Conservation (phyloP, 2,888 invertebrate species). For the Mermis nigrescens region DNA sequence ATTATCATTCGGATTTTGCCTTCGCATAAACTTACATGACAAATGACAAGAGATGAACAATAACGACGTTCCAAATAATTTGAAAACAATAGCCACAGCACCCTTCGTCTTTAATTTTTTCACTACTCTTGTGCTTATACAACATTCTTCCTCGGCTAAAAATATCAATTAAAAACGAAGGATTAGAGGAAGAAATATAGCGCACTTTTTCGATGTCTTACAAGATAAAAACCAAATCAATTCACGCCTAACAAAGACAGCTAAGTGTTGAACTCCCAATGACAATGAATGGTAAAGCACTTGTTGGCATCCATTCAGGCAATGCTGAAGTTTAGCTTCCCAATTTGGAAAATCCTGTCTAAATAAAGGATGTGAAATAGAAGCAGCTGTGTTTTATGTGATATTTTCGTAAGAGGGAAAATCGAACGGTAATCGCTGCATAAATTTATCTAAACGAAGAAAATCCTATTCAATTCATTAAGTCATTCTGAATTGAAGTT, state of each 20-base stretch:
- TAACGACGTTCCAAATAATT: constrained; percentile 80
- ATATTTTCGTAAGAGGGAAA: not conserved
- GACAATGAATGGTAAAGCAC: constrained; percentile 65
- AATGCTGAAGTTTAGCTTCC: constrained; percentile 57
- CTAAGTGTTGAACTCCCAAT: constrained; percentile 68
- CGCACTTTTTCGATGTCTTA: constrained; percentile 20
- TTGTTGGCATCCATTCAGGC: constrained; percentile 66
- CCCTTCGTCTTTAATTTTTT: constrained; percentile 72
- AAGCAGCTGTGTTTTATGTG: not conserved
- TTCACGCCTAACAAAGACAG: constrained; percentile 68
- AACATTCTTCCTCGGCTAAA: not conserved
- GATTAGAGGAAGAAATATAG: not conserved
- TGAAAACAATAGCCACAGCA: constrained; percentile 74
- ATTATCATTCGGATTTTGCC: too few species aligned
- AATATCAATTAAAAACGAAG: not conserved
- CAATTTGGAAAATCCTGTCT: constrained; percentile 31
- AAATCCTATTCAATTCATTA: too few species aligned
- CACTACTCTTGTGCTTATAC: constrained; percentile 51
- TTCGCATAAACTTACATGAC: constrained; percentile 44
- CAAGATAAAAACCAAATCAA: constrained; percentile 83
- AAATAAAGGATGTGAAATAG: constrained; percentile 3
- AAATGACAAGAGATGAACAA: constrained; percentile 86
- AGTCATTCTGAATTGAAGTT: too few species aligned
- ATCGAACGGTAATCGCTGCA: not conserved
- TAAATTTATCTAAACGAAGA: not conserved